phyloP scores from a whole-genome alignment of 2,113 vertebrate species.

The Pithys albifrons region DNA sequence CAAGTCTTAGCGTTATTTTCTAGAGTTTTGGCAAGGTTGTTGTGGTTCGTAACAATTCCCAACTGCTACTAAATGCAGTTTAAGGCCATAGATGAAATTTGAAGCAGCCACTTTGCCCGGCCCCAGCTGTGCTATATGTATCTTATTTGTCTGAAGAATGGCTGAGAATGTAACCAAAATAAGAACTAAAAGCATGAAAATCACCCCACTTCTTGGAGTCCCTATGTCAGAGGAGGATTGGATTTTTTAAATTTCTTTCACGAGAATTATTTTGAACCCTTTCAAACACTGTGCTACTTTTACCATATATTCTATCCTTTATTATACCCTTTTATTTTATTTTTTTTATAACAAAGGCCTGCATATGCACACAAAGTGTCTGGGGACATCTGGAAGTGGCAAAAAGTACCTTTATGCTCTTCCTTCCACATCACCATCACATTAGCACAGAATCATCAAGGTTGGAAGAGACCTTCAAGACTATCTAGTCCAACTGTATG shows the following conservation, averaged over 20 bases:
- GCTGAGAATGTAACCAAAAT: neutral
- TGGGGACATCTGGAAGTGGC: neutral
- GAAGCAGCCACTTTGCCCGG: neutral
- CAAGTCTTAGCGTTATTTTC: neutral
- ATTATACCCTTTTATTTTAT: neutral
- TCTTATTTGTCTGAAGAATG: neutral
- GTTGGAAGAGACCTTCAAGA: neutral
- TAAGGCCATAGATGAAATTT: neutral
- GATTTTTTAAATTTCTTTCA: neutral
- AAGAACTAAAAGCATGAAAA: neutral
- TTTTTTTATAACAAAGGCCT: neutral
- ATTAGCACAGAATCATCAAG: neutral
- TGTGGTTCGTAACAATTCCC: neutral
- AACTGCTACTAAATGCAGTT: neutral
- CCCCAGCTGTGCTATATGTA: neutral
- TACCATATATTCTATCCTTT: neutral
- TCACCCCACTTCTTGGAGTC: accelerated
- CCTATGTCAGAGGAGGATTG: neutral
- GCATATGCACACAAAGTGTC: neutral
- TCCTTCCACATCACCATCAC: neutral
- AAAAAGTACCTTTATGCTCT: neutral
- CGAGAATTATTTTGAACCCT: neutral
- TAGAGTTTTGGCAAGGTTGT: neutral
- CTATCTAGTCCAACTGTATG: neutral
- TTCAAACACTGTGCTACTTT: neutral